A percentile compares a stretch with the other conserved stretches of the same genome.
These are phyloP conservation scores for Hemithea aestivaria DNA, from an alignment of 2,888 invertebrate genomes.

Conservation along the genomic window DNA sequence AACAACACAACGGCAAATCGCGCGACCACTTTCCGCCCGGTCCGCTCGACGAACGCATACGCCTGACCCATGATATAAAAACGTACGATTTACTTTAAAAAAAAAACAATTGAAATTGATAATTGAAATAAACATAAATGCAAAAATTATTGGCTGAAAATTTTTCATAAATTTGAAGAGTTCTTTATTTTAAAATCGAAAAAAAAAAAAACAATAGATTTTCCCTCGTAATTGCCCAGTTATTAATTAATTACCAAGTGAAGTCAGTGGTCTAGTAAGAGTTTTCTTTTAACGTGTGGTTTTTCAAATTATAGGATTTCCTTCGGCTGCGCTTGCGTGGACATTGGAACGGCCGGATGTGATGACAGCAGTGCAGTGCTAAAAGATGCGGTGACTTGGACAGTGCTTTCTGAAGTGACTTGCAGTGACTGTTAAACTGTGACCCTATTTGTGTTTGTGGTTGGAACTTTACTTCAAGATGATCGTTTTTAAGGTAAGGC, in stretches of 20 bases:
- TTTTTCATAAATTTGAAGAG: too few species aligned
- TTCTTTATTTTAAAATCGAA: slow-evolving; percentile 20
- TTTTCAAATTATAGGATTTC: slow-evolving; percentile 73
- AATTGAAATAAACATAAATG: slow-evolving; percentile 6
- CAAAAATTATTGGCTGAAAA: too few species aligned
- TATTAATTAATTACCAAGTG: slow-evolving; percentile 47
- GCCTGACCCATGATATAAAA: slow-evolving; percentile 42
- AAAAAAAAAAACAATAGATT: slow-evolving; percentile 24
- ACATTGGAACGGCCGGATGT: slow-evolving; percentile 50
- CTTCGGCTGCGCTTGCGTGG: slow-evolving; percentile 56
- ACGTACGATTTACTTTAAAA: slow-evolving; percentile 26
- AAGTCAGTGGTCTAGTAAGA: slow-evolving; percentile 53
- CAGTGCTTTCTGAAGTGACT: slow-evolving; percentile 32
- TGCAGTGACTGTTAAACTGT: slow-evolving; percentile 40
- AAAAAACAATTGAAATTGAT: slow-evolving; percentile 4
- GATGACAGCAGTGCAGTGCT: slow-evolving; percentile 44
- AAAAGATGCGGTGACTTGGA: slow-evolving; percentile 47
- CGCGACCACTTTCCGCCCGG: slow-evolving; percentile 67
- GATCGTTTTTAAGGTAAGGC: slow-evolving; percentile 53
- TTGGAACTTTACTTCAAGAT: slow-evolving; percentile 37
- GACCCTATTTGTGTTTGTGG: slow-evolving; percentile 36
- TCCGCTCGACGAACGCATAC: slow-evolving; percentile 61
- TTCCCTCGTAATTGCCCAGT: slow-evolving; percentile 34
- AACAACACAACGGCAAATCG: slow-evolving; percentile 64
- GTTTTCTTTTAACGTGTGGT: slow-evolving; percentile 57